These are phyloP conservation scores for Limenitis camilla DNA, from an alignment of 2,888 invertebrate genomes.

Conservation along the genomic window DNA sequence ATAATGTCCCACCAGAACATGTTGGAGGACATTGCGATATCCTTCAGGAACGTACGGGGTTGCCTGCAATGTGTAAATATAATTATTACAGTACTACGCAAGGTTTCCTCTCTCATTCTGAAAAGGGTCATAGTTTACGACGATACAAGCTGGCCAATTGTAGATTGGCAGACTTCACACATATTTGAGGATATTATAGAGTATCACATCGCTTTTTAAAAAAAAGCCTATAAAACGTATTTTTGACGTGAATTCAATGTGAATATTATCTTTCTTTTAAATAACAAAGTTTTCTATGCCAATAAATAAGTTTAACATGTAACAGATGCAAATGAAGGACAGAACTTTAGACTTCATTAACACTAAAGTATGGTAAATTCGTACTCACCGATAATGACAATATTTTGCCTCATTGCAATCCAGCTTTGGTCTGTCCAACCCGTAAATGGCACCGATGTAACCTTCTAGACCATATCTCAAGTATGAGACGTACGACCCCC, in stretches of 20 bases:
- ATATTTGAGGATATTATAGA: too few relatives aligned
- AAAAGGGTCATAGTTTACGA: too few relatives aligned
- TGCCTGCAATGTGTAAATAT: constrained; percentile 65
- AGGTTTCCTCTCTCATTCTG: neutral
- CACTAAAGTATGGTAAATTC: neutral
- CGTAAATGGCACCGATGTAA: constrained; percentile 88
- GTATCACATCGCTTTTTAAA: too few relatives aligned
- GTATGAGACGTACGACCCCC: constrained; percentile 95
- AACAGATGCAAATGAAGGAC: too few relatives aligned
- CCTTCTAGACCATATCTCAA: constrained; percentile 94
- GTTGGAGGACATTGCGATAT: constrained; percentile 86
- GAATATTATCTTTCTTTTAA: too few relatives aligned
- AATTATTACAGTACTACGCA: neutral
- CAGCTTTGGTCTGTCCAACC: constrained; percentile 81
- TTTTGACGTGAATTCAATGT: too few relatives aligned
- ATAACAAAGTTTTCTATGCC: too few relatives aligned
- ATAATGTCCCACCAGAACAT: constrained; percentile 89
- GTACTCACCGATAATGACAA: constrained; percentile 82
- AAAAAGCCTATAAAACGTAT: too few relatives aligned
- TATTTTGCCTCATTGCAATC: constrained; percentile 84
- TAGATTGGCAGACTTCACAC: too few relatives aligned
- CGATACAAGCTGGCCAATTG: too few relatives aligned
- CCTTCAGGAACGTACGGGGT: constrained; percentile 85
- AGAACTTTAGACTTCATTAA: too few relatives aligned
- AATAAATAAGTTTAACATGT: too few relatives aligned